Base-by-base conservation (phyloP, 2,888 invertebrate species). In the Oligia fasciuncula region DNA sequence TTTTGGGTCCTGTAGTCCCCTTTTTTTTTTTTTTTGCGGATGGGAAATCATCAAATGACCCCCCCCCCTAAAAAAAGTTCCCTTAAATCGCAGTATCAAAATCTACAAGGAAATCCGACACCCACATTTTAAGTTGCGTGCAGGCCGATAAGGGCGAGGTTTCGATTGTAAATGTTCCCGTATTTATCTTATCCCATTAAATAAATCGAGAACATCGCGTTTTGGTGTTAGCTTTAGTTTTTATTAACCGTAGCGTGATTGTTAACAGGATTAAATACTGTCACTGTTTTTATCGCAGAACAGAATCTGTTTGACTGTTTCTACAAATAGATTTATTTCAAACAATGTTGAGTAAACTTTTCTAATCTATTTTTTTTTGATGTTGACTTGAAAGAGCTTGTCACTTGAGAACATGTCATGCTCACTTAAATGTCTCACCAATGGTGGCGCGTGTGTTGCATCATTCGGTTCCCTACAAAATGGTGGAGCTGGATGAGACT, bases 71-170 rank as follows among this genome's bases (percentile, higher is more conserved):
- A n/a, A n/a, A n/a, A n/a, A n/a, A n/a, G n/a, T n/a, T n/a, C n/a
- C n/a, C 40, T n/a, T 49, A 13, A 73, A 51, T 43, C 66, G 3
- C 35, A 2, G 46, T 54, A 67, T 67, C 63, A 63, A 51, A 68
- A 73, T 69, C 43, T 65, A 69, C 63, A 69, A 60, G 68, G 57
- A 84, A 79, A 69, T 69, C 80, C 84, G 73, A 65, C 11, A 19
- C 49, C 14, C 57, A 65, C 80, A 84, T 65, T 82, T 84, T 74
- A 73, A 79, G 51, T 79, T 40, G 84, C 81, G 84, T 82, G 84
- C 40, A 13, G 43, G 4, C 65, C 5, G 81, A 71, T 83, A 81
- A 71, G 70, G 51, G 71, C 29, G 43, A 29, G 49, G n/a, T 49
- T 49, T 46, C 66, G 51, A 65, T 78, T 29, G 35, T 77, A 60